Base-by-base conservation (phyloP, 2,888 invertebrate genomes). In the Eucera pruinosa region DNA sequence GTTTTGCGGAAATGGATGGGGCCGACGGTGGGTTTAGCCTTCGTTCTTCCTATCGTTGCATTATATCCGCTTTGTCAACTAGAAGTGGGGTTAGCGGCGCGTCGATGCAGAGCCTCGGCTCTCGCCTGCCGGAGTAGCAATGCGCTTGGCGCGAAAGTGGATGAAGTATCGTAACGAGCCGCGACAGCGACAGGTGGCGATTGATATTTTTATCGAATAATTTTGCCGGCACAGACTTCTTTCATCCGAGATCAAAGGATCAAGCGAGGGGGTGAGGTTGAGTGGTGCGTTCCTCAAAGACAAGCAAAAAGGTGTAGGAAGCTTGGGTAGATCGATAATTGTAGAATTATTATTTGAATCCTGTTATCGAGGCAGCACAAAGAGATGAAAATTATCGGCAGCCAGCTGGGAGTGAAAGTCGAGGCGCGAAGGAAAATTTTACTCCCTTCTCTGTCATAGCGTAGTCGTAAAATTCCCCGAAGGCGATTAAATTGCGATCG, bases 41-140 rank as follows among this genome's bases (percentile, higher is more conserved):
- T 72, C 73, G 70, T 67, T 74, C 66, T 36, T 70, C 48, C 70
- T 76, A 70, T 66, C 76, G 78, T 71, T 84, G 75, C 69, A 82
- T 86, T 84, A 80, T 84, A 84, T 77, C 77, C 79, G 78, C 80
- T 84, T 84, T 80, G 82, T 85, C 81, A 76, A 71, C 70, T 52
- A 61, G 70, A 65, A 81, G 80, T 78, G 76, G 83, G n/a, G 80
- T 80, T 81, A 85, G 79, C 64, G 71, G 68, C 58, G 77, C 77
- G 78, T 78, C 79, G 79, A 82, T 85, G 71, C 72, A 62, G 54
- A 50, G 4, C 65, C 50, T 7, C 7, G 27, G 71, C 52, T 47
- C 45, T 15, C 50, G 23, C 27, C 27, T 68, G 69, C 64, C 60
- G 43, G 54, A 67, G 62, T 39, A 57, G 62, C 73, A 57, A 77